phyloP scores from a whole-genome alignment of 2,888 invertebrate genomes.

The Ophonus ardosiacus region DNA sequence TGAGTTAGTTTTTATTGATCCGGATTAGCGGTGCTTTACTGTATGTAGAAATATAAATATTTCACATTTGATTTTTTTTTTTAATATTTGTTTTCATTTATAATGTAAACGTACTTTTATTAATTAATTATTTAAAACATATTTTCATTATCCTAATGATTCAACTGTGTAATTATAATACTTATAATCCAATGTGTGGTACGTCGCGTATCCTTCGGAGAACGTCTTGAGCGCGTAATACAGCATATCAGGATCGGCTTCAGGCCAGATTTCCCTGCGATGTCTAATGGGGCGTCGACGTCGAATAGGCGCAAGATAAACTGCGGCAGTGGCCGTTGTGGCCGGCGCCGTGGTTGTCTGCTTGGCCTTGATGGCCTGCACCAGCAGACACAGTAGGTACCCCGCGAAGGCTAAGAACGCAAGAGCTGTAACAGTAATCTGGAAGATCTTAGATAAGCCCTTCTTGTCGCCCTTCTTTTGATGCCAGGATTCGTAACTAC shows the following conservation, averaged over 20 bases:
- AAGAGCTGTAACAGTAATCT: constrained; percentile 86
- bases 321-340: neutral
- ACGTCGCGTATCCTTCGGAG: constrained; percentile 79
- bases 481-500: constrained; percentile 69
- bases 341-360: constrained; percentile 69
- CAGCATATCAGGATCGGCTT: constrained; percentile 75
- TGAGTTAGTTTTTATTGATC: too few relatives aligned
- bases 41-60: too few relatives aligned
- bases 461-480: constrained; percentile 76
- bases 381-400: constrained; percentile 87
- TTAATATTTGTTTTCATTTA: neutral
- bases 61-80: too few relatives aligned
- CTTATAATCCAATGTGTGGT: constrained; percentile 72
- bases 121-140: neutral
- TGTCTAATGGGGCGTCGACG: constrained; percentile 54
- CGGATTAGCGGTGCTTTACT: too few relatives aligned
- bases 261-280: constrained; percentile 69
- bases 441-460: constrained; percentile 83
- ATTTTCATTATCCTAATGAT: constrained; percentile 25
- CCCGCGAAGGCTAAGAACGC: constrained; percentile 92
- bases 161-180: constrained; percentile 58
- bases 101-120: neutral
- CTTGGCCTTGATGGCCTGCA: constrained; percentile 85
- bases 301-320: constrained; percentile 27
- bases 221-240: constrained; percentile 77